Base-by-base conservation (phyloP, 2,888 invertebrate genomes). In the Andrena camellia region DNA sequence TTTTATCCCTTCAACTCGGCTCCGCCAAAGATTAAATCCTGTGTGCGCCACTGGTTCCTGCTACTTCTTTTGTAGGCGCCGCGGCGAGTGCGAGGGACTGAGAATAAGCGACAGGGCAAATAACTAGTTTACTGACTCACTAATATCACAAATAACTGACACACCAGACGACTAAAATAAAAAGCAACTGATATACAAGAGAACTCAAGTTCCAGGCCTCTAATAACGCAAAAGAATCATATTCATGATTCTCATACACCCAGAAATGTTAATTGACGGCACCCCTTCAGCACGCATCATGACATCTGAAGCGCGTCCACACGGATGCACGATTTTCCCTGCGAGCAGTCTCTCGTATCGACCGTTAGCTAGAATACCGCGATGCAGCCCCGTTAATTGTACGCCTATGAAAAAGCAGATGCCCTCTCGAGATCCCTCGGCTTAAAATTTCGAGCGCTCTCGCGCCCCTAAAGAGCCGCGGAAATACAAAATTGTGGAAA, bases 331-430 rank as follows among this genome's bases (percentile, higher is more conserved):
- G 70, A 70, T 69, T 69, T 50, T 68, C 57, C 31, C 62, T 33
- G 23, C 17, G 52, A 35, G 60, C 70, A 70, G 57, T 70, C 26
- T 68, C 63, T 67, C 20, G 42, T 66, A 69, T 83, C 73, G 69
- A 76, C 52, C 62, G 50, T 26, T 29, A n/a, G 68, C 17, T 52
- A 68, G 68, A 68, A 79, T 75, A 57, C 33, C 67, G 48, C 31
- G 63, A 59, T 29, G 57, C 67, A 67, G 17, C 17, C 60, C 23
- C 60, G 60, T 84, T 84, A 83, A 84, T 83, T 72, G 84, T 60
- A 60, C 66, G 74, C 66, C 78, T 67, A 74, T 57, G 63, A 80
- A 80, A 74, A 67, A 52, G 72, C 80, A 68, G 52, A 59, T 57
- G 75, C 31, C 20, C 62, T 10, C 54, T 29, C 54, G 74, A n/a